These are phyloP conservation scores for Drosophila sechellia DNA, from an alignment of 1,140 invertebrate genomes.

Conservation along the genomic window DNA sequence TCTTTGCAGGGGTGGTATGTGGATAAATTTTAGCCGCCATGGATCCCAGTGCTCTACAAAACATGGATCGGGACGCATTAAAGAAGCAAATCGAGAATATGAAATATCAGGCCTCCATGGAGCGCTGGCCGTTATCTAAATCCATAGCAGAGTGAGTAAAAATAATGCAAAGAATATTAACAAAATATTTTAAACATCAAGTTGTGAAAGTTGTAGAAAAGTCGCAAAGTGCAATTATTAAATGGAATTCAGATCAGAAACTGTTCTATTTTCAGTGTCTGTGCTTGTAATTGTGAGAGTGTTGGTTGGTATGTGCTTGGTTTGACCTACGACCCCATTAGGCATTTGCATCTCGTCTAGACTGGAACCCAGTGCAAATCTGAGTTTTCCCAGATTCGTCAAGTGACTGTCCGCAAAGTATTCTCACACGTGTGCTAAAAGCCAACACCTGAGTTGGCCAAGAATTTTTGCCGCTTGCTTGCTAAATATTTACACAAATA, in stretches of 20 bases:
- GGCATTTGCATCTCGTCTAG: conserved; percentile 22
- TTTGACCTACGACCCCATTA: conserved; percentile 44
- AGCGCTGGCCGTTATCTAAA: conserved; percentile 96
- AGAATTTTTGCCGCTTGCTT: conserved; percentile 37
- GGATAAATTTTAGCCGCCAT: conserved; percentile 87
- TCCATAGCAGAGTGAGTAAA: conserved; percentile 96
- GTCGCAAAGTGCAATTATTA: not conserved
- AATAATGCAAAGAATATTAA: conserved; percentile 16
- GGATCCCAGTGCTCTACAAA: conserved; percentile 95
- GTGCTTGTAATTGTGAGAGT: not conserved
- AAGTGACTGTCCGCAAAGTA: conserved; percentile 34
- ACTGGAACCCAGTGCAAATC: not conserved
- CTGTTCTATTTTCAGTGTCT: not conserved
- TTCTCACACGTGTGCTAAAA: conserved; percentile 56
- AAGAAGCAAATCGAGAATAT: conserved; percentile 98
- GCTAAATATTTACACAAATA: conserved; percentile 72
- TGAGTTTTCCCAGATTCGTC: not conserved
- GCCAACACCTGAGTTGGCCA: conserved; percentile 13
- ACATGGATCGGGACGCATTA: conserved; percentile 98
- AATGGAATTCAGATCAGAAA: not conserved
- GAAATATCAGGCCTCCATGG: conserved; percentile 98
- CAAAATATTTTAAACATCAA: conserved; percentile 1
- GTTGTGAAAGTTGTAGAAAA: not conserved
- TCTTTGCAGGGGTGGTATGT: conserved; percentile 84
- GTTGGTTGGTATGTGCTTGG: not conserved